Evolutionary conservation across 2,113 vertebrate species (phyloP), one percentile per base, ranked within the genome.

Genomic region (Microtus montanus): DNA sequence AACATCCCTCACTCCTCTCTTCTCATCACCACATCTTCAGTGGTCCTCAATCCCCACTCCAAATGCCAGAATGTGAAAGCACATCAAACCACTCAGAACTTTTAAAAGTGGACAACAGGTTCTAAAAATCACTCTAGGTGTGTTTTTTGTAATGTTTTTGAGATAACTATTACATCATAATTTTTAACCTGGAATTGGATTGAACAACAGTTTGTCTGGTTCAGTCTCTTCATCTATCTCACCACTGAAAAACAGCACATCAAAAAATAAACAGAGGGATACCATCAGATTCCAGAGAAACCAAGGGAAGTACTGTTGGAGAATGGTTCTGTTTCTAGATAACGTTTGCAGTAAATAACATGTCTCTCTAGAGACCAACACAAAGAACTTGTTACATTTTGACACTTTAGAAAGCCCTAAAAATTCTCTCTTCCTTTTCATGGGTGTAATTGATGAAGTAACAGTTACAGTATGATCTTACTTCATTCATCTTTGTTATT

Each of bases 371-470:
- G 33, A 74, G 4, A 84, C 14, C 13, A 93, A 26, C 58, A 47
- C 3, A 26, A 92, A 64, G n/a, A 92, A 77, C 14, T 30, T 85
- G 3, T 30, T 24, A 58, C 83, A 71, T 54, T 58, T 58, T 82
- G 66, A 86, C 24, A 70, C 19, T 71, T 79, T 44, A 89, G n/a
- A 86, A 87, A 89, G 6, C 6, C 20, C 75, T 90, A 84, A 89
- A 89, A 54, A 71, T 94, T 44, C 38, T 88, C 41, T 61, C 35
- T 90, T 80, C 22, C 26, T 95, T 93, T 92, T 73, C 35, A 70
- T 54, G 20, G 47, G 10, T 91, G 28, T 54, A 61, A 89, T 83
- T 28, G 49, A 87, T 85, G 75, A 35, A 93, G 7, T 30, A 78
- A 92, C 79, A 64, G 26, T 79, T 77, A 87, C 26, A 61, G 28